These are phyloP conservation scores for Ptychadena robeensis DNA, from an alignment of 2,797 vertebrate genomes.

Conservation along the genomic window DNA sequence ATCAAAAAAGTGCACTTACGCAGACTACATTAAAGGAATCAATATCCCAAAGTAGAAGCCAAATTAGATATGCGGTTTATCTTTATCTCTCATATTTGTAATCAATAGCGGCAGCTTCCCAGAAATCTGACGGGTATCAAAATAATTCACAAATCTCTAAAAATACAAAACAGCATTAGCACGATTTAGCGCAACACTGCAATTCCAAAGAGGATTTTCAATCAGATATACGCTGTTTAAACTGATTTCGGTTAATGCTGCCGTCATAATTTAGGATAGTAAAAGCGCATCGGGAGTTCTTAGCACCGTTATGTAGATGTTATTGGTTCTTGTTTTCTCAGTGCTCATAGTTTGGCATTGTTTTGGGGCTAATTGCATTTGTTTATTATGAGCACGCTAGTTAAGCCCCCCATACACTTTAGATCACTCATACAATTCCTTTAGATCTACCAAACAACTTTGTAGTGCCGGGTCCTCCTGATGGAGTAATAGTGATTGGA, in stretches of 20 bases:
- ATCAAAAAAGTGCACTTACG: conserved; percentile 37
- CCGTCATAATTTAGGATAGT: background rate
- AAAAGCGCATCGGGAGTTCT: background rate
- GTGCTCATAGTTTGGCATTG: too few relatives aligned
- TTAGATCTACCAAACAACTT: too few relatives aligned
- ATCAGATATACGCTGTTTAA: conserved; percentile 48
- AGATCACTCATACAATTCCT: too few relatives aligned
- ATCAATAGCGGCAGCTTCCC: conserved; percentile 62
- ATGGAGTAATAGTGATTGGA: too few relatives aligned
- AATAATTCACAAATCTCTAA: conserved; percentile 44
- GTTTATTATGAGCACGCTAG: too few relatives aligned
- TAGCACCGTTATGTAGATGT: too few relatives aligned
- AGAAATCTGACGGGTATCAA: conserved; percentile 57
- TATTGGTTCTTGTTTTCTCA: too few relatives aligned
- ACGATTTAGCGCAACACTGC: conserved; percentile 44
- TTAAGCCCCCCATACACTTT: too few relatives aligned
- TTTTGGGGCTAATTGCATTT: too few relatives aligned
- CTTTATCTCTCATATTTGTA: conserved; percentile 64
- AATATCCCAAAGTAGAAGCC: conserved; percentile 56
- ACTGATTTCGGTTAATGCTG: background rate
- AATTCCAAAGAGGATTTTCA: background rate
- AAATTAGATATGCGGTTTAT: conserved; percentile 60
- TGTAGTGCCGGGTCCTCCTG: too few relatives aligned
- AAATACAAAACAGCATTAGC: conserved; percentile 23
- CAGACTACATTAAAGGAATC: conserved; percentile 38